A percentile compares a stretch with the other conserved stretches of the same genome.
phyloP scores from a whole-genome alignment of 1,140 invertebrate species.

The Rhysida immarginata region DNA sequence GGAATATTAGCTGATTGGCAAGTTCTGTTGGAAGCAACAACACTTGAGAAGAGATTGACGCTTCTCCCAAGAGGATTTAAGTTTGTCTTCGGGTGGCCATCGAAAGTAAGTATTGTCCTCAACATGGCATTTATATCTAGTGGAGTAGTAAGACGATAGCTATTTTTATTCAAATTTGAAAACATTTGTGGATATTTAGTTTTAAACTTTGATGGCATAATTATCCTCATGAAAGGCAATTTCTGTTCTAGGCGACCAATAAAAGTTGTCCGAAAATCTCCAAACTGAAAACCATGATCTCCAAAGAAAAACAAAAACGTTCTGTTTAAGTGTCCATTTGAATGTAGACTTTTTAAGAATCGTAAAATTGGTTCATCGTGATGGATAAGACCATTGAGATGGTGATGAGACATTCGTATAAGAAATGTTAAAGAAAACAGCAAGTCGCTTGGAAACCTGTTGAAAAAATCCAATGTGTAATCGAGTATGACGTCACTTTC shows the following conservation, averaged over 20 bases:
- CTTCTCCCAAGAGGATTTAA: constrained; percentile 12
- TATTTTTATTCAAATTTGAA: constrained; percentile 50
- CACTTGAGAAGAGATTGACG: constrained; percentile 23
- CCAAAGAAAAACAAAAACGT: constrained; percentile 62
- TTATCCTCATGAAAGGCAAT: constrained; percentile 64
- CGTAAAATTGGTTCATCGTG: constrained; percentile 5
- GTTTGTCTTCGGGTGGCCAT: background rate
- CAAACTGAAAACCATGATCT: constrained; percentile 85
- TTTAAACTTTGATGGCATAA: constrained; percentile 55
- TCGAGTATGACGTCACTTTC: too few relatives aligned
- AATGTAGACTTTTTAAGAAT: constrained; percentile 9
- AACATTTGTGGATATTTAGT: constrained; percentile 43
- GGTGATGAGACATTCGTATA: constrained; percentile 23
- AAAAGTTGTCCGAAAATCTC: constrained; percentile 56
- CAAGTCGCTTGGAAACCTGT: constrained; percentile 17
- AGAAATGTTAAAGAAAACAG: constrained; percentile 24
- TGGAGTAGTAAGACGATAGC: constrained; percentile 29
- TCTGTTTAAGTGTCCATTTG: constrained; percentile 26
- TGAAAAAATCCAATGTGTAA: too few relatives aligned
- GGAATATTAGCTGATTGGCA: constrained; percentile 28
- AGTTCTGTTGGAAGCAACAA: constrained; percentile 24
- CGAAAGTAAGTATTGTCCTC: constrained; percentile 22
- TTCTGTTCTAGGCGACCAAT: constrained; percentile 76
- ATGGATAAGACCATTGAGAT: constrained; percentile 23
- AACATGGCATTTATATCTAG: constrained; percentile 35